Percentiles rank a stretch among this genome's conserved stretches.
phyloP scores from a whole-genome alignment of 2,797 vertebrate species.

The Adelosebastes latens region DNA sequence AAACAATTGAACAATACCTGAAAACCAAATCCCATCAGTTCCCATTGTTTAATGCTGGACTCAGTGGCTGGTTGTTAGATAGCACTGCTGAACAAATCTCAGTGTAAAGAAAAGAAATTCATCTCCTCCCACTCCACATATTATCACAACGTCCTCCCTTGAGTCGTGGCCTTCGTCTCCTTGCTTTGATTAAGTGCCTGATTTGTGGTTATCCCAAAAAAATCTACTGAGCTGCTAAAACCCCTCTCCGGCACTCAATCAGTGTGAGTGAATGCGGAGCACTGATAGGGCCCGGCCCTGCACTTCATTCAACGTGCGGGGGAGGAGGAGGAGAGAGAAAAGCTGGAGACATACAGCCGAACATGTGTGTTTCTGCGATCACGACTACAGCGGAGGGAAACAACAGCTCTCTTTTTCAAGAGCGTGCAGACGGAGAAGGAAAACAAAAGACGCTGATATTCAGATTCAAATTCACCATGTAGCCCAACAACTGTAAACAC shows the following conservation, averaged over 20 bases:
- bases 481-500: background rate
- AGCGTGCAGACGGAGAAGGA: background rate
- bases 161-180: constrained; percentile 28
- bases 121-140: constrained; percentile 37
- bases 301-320: constrained; percentile 46
- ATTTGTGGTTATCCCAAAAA: constrained; percentile 62
- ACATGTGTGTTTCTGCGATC: constrained; percentile 45
- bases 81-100: constrained; percentile 21
- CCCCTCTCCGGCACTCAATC: constrained; percentile 56
- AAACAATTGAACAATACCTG: constrained; percentile 34
- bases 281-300: constrained; percentile 44
- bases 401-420: background rate
- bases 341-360: constrained; percentile 27
- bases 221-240: constrained; percentile 67
- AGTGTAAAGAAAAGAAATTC: constrained; percentile 28
- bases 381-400: constrained; percentile 36
- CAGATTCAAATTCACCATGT: background rate
- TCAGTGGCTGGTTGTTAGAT: constrained; percentile 35
- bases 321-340: constrained; percentile 50
- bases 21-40: constrained; percentile 34
- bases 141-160: constrained; percentile 33
- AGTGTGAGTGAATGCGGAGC: constrained; percentile 52
- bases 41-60: constrained; percentile 28
- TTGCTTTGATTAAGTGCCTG: constrained; percentile 67
- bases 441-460: constrained; percentile 5